phyloP scores from a whole-genome alignment of 2,797 vertebrate species.

The Lithobates pipiens region DNA sequence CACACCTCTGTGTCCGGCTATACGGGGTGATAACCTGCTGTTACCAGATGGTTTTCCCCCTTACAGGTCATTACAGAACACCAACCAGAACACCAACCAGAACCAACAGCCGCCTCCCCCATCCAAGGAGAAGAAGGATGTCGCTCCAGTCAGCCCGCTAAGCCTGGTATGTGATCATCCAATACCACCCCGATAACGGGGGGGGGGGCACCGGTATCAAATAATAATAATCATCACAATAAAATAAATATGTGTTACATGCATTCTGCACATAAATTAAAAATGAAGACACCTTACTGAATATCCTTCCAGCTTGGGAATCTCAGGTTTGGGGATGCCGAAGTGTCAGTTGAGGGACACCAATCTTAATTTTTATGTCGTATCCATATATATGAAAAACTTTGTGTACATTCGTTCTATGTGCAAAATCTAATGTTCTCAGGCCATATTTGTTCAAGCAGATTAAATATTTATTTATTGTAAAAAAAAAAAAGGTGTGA shows the following conservation, averaged over 20 bases:
- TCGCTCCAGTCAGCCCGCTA: slow-evolving; percentile 35
- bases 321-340: background rate
- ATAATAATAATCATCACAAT: background rate
- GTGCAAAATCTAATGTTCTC: too few relatives aligned
- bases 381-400: too few relatives aligned
- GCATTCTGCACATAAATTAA: too few relatives aligned
- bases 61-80: slow-evolving; percentile 7
- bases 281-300: background rate
- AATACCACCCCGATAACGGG: too few relatives aligned
- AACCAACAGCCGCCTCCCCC: background rate
- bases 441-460: too few relatives aligned
- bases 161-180: slow-evolving; percentile 62
- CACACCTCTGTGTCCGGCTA: too few relatives aligned
- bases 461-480: too few relatives aligned
- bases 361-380: too few relatives aligned
- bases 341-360: background rate
- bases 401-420: too few relatives aligned
- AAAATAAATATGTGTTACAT: background rate
- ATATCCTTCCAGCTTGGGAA: background rate
- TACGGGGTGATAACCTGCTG: too few relatives aligned
- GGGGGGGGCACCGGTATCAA: too few relatives aligned
- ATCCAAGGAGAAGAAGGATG: slow-evolving; percentile 60
- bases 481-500: too few relatives aligned
- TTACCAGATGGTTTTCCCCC: background rate
- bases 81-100: background rate